Evolutionary conservation across 2,888 invertebrate species (phyloP).

Genomic region (Aphodius granarius): DNA sequence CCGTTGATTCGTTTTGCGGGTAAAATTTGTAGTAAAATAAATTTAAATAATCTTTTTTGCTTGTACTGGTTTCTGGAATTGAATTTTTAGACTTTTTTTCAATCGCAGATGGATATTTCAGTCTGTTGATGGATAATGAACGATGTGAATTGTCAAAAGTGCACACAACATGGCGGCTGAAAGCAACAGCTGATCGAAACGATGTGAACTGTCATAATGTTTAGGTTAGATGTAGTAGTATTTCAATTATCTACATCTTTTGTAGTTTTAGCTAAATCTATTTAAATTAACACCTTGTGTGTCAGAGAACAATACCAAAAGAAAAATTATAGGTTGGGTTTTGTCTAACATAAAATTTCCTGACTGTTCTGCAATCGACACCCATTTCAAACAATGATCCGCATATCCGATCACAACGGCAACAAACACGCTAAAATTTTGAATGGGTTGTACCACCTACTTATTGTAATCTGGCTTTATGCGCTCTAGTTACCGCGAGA

Average conservation of each 20-base stretch:
- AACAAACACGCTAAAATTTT: not conserved
- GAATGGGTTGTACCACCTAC: not conserved
- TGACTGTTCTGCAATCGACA: not conserved
- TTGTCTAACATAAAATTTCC: not conserved
- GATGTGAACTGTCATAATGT: no score
- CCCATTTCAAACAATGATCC: not conserved
- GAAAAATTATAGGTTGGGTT: not conserved
- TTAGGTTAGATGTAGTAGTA: no score
- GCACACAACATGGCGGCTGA: no score
- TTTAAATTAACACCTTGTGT: no score
- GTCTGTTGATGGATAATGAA: no score
- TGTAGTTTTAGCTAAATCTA: no score
- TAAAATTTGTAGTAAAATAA: not conserved
- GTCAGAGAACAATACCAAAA: no score
- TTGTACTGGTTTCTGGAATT: not conserved
- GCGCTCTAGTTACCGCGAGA: not conserved
- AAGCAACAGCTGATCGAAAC: no score
- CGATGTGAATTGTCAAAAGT: no score
- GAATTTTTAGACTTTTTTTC: no score
- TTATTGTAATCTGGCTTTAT: not conserved
- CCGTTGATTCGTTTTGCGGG: not conserved
- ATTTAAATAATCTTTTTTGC: not conserved
- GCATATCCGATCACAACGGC: not conserved
- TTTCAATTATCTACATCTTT: no score
- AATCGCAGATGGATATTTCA: no score